Evolutionary conservation across 2,797 vertebrate species (phyloP).

Genomic region (Nothura maculosa): DNA sequence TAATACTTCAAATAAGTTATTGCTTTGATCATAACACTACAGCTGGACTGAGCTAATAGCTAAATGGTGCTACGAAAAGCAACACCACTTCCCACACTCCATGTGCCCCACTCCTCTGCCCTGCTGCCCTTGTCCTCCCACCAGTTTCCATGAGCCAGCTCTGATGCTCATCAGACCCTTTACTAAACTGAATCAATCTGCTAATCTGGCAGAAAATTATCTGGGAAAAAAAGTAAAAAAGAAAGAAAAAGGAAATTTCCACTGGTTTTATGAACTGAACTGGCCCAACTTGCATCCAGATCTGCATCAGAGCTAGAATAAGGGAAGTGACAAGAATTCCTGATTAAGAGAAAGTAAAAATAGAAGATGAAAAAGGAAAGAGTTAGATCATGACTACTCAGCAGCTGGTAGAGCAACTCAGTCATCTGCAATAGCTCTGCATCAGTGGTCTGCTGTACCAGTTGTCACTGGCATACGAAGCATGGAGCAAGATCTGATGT

Average conservation of each 20-base stretch:
- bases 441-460: neutral
- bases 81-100: neutral
- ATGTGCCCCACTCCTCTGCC: neutral
- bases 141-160: neutral
- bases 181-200: neutral
- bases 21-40: neutral
- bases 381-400: neutral
- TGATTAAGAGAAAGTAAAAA: neutral
- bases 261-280: neutral
- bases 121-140: neutral
- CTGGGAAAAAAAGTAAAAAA: fast-evolving
- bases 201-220: neutral
- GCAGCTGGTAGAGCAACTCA: neutral
- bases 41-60: neutral
- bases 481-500: fast-evolving
- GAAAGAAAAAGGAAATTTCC: neutral
- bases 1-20: neutral
- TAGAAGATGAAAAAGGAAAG: neutral
- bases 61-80: neutral
- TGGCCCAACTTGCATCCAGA: neutral
- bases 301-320: neutral
- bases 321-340: neutral
- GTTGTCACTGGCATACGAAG: neutral
- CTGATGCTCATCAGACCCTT: neutral
- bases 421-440: neutral